Conservation (phyloP, 2,888 invertebrate species). For the Clistopyga incitator region DNA sequence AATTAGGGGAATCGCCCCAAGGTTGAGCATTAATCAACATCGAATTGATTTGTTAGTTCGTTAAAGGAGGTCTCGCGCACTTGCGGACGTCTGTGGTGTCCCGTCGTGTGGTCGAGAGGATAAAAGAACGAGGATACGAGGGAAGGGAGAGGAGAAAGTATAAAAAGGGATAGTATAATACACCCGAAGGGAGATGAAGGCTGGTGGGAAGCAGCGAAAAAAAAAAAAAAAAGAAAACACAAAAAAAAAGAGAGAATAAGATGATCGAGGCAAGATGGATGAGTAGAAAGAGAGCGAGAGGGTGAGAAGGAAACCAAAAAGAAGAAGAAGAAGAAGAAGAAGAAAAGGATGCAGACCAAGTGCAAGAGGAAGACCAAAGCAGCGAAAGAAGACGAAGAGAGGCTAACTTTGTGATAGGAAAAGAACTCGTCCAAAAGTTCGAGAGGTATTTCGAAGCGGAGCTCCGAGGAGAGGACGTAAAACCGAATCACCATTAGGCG, state of each 20-base stretch:
- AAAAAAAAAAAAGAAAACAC: too few species aligned
- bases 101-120: constrained; percentile 56
- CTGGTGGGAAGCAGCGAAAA: constrained; percentile 39
- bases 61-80: constrained; percentile 71
- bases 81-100: constrained; percentile 53
- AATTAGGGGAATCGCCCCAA: constrained; percentile 77
- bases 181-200: constrained; percentile 43
- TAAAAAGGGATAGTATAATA: constrained; percentile 41
- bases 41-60: constrained; percentile 81
- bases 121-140: constrained; percentile 38
- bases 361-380: constrained; percentile 55
- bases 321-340: constrained; percentile 41
- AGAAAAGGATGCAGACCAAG: constrained; percentile 39
- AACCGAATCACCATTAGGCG: constrained; percentile 75
- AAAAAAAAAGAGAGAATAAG: too few species aligned
- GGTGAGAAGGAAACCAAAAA: constrained; percentile 30
- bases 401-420: constrained; percentile 30
- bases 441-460: constrained; percentile 43
- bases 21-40: constrained; percentile 79
- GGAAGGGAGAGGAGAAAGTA: constrained; percentile 51
- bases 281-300: constrained; percentile 38
- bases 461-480: constrained; percentile 55
- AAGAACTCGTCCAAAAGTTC: constrained; percentile 39
- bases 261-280: constrained; percentile 63
- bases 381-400: constrained; percentile 17